Evolutionary conservation across 2,888 invertebrate genomes (phyloP), one percentile per base, ranked within the genome.

Genomic region (Scaptomyza reducta): DNA sequence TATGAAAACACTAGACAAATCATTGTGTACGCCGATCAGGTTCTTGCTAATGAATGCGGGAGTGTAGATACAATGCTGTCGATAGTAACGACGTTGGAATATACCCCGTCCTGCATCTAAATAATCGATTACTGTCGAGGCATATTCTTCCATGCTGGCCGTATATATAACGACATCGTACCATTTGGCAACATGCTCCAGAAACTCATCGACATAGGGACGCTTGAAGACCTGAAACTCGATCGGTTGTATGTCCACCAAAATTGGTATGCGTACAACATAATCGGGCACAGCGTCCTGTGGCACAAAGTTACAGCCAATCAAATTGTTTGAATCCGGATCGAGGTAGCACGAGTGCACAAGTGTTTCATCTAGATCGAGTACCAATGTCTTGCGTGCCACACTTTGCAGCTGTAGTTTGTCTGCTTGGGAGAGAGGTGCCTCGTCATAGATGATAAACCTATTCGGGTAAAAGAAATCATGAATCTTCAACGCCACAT

Each of bases 311-410:
- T 13, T 45, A 9, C 78, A 80, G 18, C 78, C 83, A 6, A 76
- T 13, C 1, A 25, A 4, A 6, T 59, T 54, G 2, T 63, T 47
- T 2, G 76, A 59, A 0, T 70, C 76, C 7, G 86, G 74, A 44
- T 86, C 80, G 0, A 38, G 7, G 51, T 83, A 86, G 18, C 80
- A 80, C 0, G 86, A 76, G 27, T 83, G 83, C 5, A 83, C 64
- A 7, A 83, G 71, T 0, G 83, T 83, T 51, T 83, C 83, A 29
- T 83, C 83, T n/a, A 83, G 46, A 61, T 83, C 83, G 0, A 83
- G 59, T 0, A 83, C 53, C 1, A 83, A 45, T 0, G 70, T 78
- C 51, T 83, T 83, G 1, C 86, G 72, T 0, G 33, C 13, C 6
- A 71, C 61, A 0, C 1, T 3, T 7, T 35, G 16, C n/a, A 82